These are phyloP conservation scores for Sturnus vulgaris DNA, from an alignment of 2,113 vertebrate genomes.

Conservation along the genomic window DNA sequence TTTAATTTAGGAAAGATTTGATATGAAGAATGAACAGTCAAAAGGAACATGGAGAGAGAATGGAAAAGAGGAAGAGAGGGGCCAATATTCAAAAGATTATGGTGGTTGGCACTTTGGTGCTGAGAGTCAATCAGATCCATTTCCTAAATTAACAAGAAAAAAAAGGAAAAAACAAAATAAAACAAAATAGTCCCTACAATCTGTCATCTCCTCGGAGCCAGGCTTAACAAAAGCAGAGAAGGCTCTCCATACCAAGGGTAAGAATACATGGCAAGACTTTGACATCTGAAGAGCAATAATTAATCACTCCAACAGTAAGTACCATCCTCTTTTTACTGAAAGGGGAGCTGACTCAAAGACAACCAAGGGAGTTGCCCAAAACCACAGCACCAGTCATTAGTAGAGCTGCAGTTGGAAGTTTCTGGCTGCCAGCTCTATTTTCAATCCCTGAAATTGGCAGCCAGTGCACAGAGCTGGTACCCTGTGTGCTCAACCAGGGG, in stretches of 20 bases:
- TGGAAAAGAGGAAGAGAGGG: neutral
- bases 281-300: neutral
- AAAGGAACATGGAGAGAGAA: neutral
- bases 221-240: neutral
- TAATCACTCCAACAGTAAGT: neutral
- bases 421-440: neutral
- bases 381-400: constrained; percentile 44
- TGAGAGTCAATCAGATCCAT: neutral
- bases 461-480: neutral
- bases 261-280: neutral
- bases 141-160: neutral
- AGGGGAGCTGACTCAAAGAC: constrained; percentile 50
- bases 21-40: neutral
- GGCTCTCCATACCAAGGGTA: neutral
- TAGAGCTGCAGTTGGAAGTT: constrained; percentile 55
- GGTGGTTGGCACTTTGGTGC: neutral
- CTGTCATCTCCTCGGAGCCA: neutral
- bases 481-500: accelerated
- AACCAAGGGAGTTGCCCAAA: constrained; percentile 46
- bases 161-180: neutral
- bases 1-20: neutral
- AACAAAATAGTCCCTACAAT: neutral
- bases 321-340: constrained; percentile 15
- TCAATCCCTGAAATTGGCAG: neutral
- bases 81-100: neutral